Base-by-base conservation (phyloP, 2,797 vertebrate species). In the Thunnus albacares region DNA sequence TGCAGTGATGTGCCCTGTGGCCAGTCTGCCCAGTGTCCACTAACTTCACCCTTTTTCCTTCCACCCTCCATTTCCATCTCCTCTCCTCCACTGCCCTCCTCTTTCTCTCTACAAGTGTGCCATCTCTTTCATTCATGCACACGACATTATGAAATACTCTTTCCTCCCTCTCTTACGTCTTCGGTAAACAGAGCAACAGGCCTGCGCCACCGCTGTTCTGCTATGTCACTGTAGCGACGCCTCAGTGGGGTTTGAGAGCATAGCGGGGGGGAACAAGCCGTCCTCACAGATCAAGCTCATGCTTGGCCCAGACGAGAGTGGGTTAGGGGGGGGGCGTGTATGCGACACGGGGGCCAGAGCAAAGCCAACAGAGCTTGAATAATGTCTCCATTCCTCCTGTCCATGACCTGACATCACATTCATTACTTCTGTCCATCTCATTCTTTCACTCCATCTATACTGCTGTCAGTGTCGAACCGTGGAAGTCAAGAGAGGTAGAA, bases 1-100 rank as follows among this genome's bases (percentile, higher is more conserved):
- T 65, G 84, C 77, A 60, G 74, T 94, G 94, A 95, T 93, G 87
- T 93, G 93, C 92, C 94, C 93, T 85, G 72, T 81, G 86, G 93
- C 92, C 91, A 91, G 86, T 89, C 75, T 88, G 82, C 84, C 86
- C 89, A 87, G 82, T 83, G 83, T 93, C 89, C 90, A 84, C 85
- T 72, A 72, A 79, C 75, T 76, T 78, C 64, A 35, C 56, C 79
- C 71, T 66, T 66, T 55, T 53, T 58, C 78, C 56, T 60, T 63
- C 67, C 65, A 59, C 67, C 67, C 66, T 56, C 49, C 75, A 15
- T 78, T 18, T 59, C 20, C 35, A 9, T 9, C 35, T 24, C 14
- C 26, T 18, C 51, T 55, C 51, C 45, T 67, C 55, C 22, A 5
- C 8, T 56, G 41, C 41, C 41, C 41, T 43, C 41, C 41, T 43